phyloP scores from a whole-genome alignment of 2,113 vertebrate species.

The Mobula birostris region DNA sequence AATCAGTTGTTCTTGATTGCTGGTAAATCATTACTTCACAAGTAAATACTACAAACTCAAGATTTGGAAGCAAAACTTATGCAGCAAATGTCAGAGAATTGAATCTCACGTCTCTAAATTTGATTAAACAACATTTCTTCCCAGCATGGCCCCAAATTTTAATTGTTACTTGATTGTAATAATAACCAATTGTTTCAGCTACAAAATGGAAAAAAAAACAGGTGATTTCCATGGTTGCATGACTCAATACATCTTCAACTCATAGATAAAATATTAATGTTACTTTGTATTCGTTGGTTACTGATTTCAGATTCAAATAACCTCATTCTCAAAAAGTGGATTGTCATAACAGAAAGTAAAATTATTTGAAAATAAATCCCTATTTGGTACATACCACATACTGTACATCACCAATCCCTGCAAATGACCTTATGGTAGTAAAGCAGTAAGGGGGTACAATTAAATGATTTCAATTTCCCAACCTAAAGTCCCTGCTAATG shows the following conservation, averaged over 20 bases:
- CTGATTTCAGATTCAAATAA: neutral
- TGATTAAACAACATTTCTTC: neutral
- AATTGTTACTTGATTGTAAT: neutral
- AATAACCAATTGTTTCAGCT: constrained; percentile 12
- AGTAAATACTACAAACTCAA: neutral
- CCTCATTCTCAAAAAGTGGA: neutral
- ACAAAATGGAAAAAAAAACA: neutral
- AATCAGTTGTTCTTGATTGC: neutral
- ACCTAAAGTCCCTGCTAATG: neutral
- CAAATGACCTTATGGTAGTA: neutral
- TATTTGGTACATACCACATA: neutral
- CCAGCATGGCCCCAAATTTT: neutral
- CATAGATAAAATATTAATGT: neutral
- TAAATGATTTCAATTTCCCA: neutral
- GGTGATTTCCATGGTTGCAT: neutral
- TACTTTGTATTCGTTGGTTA: neutral
- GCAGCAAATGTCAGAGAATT: neutral
- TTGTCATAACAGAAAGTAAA: neutral
- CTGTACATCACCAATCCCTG: neutral
- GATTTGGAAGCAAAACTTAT: neutral
- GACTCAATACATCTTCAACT: neutral
- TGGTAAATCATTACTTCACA: neutral
- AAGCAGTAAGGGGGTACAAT: no score
- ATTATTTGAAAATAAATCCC: neutral
- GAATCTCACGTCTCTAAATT: neutral